Evolutionary conservation across 1,140 invertebrate species (phyloP).

Genomic region (Halictus rubicundus): DNA sequence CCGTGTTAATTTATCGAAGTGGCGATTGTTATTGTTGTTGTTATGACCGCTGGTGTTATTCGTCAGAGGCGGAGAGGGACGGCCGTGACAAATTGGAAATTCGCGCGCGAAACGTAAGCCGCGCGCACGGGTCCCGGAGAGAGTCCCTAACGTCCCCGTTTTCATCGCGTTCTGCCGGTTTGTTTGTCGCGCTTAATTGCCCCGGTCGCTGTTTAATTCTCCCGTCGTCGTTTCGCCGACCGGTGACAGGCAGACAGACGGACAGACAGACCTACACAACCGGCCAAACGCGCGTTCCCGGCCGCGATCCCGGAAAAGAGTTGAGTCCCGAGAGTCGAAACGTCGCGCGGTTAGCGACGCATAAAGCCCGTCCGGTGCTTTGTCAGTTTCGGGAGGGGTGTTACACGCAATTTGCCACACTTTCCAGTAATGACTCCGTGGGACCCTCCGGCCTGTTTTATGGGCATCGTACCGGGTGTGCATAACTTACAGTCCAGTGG

Average conservation of each 20-base stretch:
- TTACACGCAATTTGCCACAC: constrained; percentile 77
- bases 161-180: too few relatives aligned
- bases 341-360: constrained; percentile 7
- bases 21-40: constrained; percentile 10
- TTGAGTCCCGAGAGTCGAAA: neutral
- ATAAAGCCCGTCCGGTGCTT: constrained; percentile 29
- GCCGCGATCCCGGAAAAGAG: constrained; percentile 6
- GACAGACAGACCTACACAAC: too few relatives aligned
- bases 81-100: constrained; percentile 13
- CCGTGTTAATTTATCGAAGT: constrained; percentile 25
- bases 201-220: too few relatives aligned
- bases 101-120: neutral
- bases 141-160: too few relatives aligned
- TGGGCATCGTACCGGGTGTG: constrained; percentile 65
- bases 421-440: constrained; percentile 71
- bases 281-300: too few relatives aligned
- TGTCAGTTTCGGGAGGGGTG: constrained; percentile 60
- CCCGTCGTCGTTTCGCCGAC: too few relatives aligned
- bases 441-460: constrained; percentile 72
- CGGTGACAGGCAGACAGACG: too few relatives aligned
- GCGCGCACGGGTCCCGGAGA: too few relatives aligned
- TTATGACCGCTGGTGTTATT: constrained; percentile 12
- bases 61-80: neutral
- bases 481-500: constrained; percentile 72
- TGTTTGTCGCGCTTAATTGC: too few relatives aligned